Evolutionary conservation across 2,888 invertebrate genomes (phyloP), one percentile per base, ranked within the genome.

Genomic region (Drosophila nr. perissopoda): DNA sequence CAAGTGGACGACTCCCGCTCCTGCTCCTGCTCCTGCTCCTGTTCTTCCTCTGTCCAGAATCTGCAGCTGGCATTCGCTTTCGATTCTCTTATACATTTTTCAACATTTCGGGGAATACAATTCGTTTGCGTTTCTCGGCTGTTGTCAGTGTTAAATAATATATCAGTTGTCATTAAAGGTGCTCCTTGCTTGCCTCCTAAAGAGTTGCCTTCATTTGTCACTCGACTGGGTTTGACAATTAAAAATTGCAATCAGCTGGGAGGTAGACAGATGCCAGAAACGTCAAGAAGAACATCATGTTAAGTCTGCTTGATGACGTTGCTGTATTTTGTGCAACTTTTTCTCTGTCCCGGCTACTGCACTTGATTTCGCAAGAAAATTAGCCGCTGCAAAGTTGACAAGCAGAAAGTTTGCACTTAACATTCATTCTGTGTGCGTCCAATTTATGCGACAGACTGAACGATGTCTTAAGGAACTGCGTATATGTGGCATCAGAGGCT

Each of bases 151-250:
- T 82, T 87, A 73, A 86, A 88, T 87, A 87, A 88, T 77, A 86
- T 81, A 87, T 86, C 79, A 88, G 80, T 70, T 79, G 78, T 79
- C 88, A 86, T 88, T 86, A 82, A 83, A 80, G 77, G 68, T 72
- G 63, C 52, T 65, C 18, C 63, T 38, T 38, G 34, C 52, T 38
- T 6, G 18, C 53, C 34, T 25, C 40, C 16, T 18, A 59, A 54
- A 61, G 61, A 68, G 73, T 59, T 61, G 72, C 79, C 60, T 83
- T 76, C 63, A 86, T 88, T 86, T 86, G 82, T 86, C 87, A 86
- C 82, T 76, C 70, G 78, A 80, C 76, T 86, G 87, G 78, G 76
- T 74, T 84, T 86, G 84, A 88, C 87, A 86, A 87, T 88, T 88
- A 84, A 88, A 86, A 88, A 88, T 82, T 69, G 87, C 76, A 79